Conservation (phyloP, 2,888 invertebrate genomes). For the Tipula helvola region DNA sequence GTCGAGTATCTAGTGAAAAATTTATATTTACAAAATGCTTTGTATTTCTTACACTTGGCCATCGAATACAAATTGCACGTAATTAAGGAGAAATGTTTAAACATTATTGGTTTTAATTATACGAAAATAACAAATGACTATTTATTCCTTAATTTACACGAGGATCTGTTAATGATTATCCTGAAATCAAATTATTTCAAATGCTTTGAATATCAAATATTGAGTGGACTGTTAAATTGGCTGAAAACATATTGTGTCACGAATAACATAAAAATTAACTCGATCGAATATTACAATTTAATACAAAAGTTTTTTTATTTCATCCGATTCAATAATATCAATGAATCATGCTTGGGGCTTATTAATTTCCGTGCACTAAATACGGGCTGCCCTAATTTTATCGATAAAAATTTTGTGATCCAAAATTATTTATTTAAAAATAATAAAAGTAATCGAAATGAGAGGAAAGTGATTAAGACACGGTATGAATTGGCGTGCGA, state of each 20-base stretch:
- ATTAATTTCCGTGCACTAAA: not conserved
- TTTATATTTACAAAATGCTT: not conserved
- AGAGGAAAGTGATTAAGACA: not conserved
- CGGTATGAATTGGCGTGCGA: not conserved
- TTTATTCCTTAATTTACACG: not conserved
- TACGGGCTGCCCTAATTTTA: not conserved
- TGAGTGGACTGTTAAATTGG: not conserved
- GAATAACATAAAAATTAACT: not conserved
- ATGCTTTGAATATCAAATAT: conserved; percentile 5
- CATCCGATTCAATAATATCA: not conserved
- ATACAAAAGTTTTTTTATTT: not conserved
- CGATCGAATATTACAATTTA: not conserved
- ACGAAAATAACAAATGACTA: not conserved
- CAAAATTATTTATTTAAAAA: not conserved
- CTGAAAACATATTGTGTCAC: not conserved
- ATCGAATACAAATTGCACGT: not conserved
- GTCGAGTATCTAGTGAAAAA: not conserved
- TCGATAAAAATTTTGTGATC: not conserved
- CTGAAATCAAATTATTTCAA: not conserved
- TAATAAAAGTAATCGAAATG: not conserved
- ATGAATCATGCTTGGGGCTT: not conserved
- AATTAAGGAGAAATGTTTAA: not conserved
- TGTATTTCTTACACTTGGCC: not conserved
- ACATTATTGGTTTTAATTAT: not conserved
- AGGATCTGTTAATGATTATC: not conserved